Evolutionary conservation across 2,113 vertebrate species (phyloP).

Genomic region (Leucosticte australis): DNA sequence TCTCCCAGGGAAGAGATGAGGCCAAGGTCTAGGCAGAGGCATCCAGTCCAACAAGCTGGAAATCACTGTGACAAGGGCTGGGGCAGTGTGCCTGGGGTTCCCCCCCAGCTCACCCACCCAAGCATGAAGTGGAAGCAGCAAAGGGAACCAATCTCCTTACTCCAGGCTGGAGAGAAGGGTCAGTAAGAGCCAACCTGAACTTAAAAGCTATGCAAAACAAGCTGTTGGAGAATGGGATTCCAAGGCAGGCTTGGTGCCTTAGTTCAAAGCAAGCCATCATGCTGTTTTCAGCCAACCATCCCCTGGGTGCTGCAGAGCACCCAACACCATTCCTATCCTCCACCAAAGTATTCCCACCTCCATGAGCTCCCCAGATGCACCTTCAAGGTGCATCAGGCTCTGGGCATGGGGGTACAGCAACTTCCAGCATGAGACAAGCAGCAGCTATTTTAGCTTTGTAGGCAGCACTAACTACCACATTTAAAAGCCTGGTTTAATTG

Average conservation of each 20-base stretch:
- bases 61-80: neutral
- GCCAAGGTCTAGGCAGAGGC: neutral
- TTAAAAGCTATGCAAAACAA: neutral
- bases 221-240: neutral
- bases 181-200: neutral
- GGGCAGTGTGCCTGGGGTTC: neutral
- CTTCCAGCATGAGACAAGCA: neutral
- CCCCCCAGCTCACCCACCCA: neutral
- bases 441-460: neutral
- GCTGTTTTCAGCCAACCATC: neutral
- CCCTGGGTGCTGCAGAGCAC: neutral
- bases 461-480: neutral
- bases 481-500: neutral
- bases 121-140: rapidly evolving
- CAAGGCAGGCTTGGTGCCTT: neutral
- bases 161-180: neutral
- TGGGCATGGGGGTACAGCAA: rapidly evolving
- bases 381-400: neutral
- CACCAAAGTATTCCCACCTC: neutral
- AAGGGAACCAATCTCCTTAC: neutral
- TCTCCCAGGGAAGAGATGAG: neutral
- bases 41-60: neutral
- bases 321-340: neutral
- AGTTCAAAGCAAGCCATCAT: neutral
- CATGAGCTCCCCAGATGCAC: neutral